Percentiles rank a stretch among this genome's conserved stretches.
phyloP scores from a whole-genome alignment of 2,113 vertebrate genomes.

The Pao palembangensis region DNA sequence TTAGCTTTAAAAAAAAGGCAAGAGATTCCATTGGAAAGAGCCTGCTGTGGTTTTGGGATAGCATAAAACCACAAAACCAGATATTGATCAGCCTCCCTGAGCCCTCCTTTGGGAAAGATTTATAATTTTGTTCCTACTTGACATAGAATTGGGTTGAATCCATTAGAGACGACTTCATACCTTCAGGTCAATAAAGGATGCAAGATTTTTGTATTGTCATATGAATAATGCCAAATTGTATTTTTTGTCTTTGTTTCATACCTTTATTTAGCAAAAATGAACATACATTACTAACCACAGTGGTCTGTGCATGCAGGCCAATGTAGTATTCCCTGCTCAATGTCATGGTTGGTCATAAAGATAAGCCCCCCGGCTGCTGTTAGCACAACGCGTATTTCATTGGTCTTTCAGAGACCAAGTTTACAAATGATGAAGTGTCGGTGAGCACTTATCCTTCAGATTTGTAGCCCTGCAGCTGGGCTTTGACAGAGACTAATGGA shows the following conservation, averaged over 20 bases:
- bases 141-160: not conserved
- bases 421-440: constrained; percentile 54
- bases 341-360: constrained; percentile 33
- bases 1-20: not conserved
- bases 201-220: no score
- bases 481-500: constrained; percentile 54
- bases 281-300: constrained; percentile 7
- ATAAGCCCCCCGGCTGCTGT: constrained; percentile 44
- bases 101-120: constrained; percentile 4
- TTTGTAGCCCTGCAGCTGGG: constrained; percentile 32
- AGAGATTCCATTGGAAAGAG: not conserved
- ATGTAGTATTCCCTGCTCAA: constrained; percentile 16
- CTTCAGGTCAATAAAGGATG: not conserved
- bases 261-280: constrained; percentile 4
- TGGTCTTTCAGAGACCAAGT: constrained; percentile 46
- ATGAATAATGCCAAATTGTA: no score
- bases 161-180: constrained; percentile 1
- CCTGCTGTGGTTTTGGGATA: not conserved
- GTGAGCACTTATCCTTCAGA: constrained; percentile 36
- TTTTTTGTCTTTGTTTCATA: no score
- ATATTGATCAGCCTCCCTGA: constrained; percentile 25
- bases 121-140: not conserved
- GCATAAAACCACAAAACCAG: not conserved
- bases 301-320: constrained; percentile 3
- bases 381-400: constrained; percentile 49